Evolutionary conservation across 2,797 vertebrate genomes (phyloP), one percentile per base, ranked within the genome.

Genomic region (Crax fasciolata): DNA sequence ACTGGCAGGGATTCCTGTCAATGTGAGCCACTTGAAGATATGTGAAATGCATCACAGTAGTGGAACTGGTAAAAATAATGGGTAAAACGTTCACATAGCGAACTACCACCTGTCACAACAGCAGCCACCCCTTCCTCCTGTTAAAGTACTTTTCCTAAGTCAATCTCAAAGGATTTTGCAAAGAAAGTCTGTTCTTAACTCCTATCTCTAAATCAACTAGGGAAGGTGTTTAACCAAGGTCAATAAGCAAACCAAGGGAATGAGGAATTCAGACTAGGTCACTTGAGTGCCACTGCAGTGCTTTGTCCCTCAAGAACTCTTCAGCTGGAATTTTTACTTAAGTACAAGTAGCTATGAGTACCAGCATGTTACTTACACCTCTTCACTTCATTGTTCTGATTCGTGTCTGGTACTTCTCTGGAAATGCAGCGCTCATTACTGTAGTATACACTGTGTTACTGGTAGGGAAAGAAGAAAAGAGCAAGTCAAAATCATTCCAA

Each of bases 381-480:
- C 71, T 84, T 97, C 84, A 94, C 8, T 49, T 49, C 18, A 8
- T 39, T 7, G 76, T 76, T 76, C 98, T 93, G 95, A 98, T 93
- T 83, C 76, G 90, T 0, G 98, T 98, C 72, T 16, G 97, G 91
- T 98, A 98, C 21, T 95, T 95, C 6, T 97, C 85, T 1, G 98
- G 98, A 32, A 27, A 41, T 0, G 98, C 97, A 7, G 98, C 98
- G 0, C 98, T 98, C 98, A 98, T 98, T 4, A 98, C 95, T 2
- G 98, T 98, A 30, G 98, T 98, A 62, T 98, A 98, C 63, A 98
- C 20, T 1, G 98, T 98, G 32, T 75, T 39, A 52, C 98, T 98
- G 67, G 39, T 13, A 81, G 20, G 41, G 21, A 66, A 93, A 96
- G 30, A 94, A 71, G 7, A 25, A 21, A 24, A 54, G 20, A 43